phyloP scores from a whole-genome alignment of 2,113 vertebrate genomes.

The Haemorhous mexicanus region DNA sequence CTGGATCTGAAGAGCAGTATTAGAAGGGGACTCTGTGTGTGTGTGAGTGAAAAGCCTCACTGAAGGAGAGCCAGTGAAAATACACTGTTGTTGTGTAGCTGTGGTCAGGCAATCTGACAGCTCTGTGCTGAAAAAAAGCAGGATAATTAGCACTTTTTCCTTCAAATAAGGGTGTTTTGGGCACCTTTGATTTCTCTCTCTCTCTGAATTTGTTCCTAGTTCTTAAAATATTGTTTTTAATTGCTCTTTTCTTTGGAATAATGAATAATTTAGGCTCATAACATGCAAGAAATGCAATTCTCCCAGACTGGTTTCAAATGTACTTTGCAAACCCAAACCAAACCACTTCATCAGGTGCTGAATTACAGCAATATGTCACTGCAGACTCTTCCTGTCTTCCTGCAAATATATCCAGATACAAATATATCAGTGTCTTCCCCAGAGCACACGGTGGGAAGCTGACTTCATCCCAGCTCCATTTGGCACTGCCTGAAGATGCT shows the following conservation, averaged over 20 bases:
- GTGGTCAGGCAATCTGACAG: background rate
- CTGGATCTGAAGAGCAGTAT: background rate
- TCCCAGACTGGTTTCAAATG: background rate
- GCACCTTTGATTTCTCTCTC: background rate
- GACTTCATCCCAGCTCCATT: background rate
- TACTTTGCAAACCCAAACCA: background rate
- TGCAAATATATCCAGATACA: background rate
- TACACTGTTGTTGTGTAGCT: background rate
- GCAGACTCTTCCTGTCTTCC: background rate
- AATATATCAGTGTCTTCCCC: background rate
- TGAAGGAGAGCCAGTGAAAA: background rate
- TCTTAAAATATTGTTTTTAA: background rate
- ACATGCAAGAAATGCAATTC: background rate
- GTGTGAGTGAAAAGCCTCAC: background rate
- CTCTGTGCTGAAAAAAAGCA: background rate
- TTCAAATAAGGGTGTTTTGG: background rate
- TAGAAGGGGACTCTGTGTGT: background rate
- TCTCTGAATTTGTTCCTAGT: background rate
- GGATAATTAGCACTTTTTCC: background rate
- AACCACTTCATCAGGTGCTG: background rate
- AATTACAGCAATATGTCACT: background rate
- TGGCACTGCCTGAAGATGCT: background rate
- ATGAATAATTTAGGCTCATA: conserved; percentile 2
- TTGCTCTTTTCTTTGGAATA: background rate
- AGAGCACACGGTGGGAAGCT: background rate